phyloP scores from a whole-genome alignment of 2,888 invertebrate species.

The Cryptocephalus primarius region DNA sequence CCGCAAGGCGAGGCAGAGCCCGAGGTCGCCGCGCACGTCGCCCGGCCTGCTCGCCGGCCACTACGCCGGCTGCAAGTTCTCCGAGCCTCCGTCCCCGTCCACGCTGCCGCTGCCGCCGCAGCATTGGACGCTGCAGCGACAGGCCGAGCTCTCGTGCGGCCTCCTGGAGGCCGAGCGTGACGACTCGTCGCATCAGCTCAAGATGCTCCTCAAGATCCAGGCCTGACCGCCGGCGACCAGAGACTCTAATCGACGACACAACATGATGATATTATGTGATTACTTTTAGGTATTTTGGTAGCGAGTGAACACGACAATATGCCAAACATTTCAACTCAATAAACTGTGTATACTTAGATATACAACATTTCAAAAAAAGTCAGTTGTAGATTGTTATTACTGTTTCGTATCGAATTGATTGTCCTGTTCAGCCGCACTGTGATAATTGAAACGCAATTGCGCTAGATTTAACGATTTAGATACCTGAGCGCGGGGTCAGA shows the following conservation, averaged over 20 bases:
- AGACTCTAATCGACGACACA: slow-evolving; percentile 24
- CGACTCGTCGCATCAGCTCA: slow-evolving; percentile 32
- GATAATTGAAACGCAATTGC: slow-evolving; percentile 19
- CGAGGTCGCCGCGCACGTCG: slow-evolving; percentile 20
- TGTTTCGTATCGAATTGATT: slow-evolving; percentile 19
- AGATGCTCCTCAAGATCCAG: slow-evolving; percentile 37
- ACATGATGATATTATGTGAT: slow-evolving; percentile 17
- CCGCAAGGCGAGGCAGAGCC: too few species aligned
- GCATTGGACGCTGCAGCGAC: slow-evolving; percentile 49
- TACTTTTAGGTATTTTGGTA: slow-evolving; percentile 28
- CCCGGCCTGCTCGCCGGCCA: slow-evolving; percentile 38
- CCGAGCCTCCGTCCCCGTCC: slow-evolving; percentile 61
- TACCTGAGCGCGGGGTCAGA: too few species aligned
- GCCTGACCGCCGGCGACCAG: slow-evolving; percentile 30
- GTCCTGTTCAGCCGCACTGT: slow-evolving; percentile 41
- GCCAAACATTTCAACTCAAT: slow-evolving; percentile 1
- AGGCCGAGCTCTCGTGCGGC: not conserved
- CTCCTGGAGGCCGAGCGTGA: not conserved
- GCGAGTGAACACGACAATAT: slow-evolving; percentile 40
- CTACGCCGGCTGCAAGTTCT: slow-evolving; percentile 58
- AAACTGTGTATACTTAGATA: too few species aligned
- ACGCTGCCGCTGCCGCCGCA: slow-evolving; percentile 60
- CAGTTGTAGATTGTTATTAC: too few species aligned
- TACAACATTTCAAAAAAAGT: too few species aligned
- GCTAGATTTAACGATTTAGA: not conserved